phyloP scores from a whole-genome alignment of 2,797 vertebrate species.

The Fratercula arctica region DNA sequence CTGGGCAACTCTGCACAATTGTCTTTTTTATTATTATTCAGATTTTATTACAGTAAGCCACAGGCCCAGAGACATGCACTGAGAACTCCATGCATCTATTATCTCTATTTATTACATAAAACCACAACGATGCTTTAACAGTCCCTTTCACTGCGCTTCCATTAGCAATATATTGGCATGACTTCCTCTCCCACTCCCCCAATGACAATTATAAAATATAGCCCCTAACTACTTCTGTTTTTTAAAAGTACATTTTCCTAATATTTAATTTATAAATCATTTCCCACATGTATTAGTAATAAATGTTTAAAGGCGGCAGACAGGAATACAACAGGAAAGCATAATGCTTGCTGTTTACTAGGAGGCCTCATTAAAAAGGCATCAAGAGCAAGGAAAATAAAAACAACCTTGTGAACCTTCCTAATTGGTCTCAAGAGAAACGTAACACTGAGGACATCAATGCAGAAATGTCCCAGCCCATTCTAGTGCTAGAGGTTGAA shows the following conservation, averaged over 20 bases:
- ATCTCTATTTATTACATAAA: constrained; percentile 63
- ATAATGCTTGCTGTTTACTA: constrained; percentile 74
- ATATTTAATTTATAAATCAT: constrained; percentile 86
- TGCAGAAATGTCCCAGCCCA: constrained; percentile 37
- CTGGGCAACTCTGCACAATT: not conserved
- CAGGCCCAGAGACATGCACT: not conserved
- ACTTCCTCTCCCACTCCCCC: constrained; percentile 43
- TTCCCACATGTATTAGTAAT: constrained; percentile 78
- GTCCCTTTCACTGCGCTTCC: constrained; percentile 50
- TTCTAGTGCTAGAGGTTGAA: not conserved
- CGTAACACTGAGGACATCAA: constrained; percentile 64
- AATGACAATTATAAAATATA: constrained; percentile 64
- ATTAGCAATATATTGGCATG: constrained; percentile 66
- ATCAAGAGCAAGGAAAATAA: constrained; percentile 79
- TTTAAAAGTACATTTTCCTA: constrained; percentile 78
- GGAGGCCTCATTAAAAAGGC: constrained; percentile 85
- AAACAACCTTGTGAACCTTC: constrained; percentile 81
- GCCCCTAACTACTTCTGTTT: constrained; percentile 42
- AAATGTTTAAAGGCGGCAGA: constrained; percentile 79
- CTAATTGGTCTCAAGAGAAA: constrained; percentile 78
- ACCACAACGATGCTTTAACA: constrained; percentile 40
- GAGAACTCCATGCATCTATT: constrained; percentile 12
- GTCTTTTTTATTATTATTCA: not conserved
- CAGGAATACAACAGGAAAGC: constrained; percentile 78
- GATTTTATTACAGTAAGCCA: constrained; percentile 5